Evolutionary conservation across 1,140 invertebrate species (phyloP).

Genomic region (Octopus sinensis): DNA sequence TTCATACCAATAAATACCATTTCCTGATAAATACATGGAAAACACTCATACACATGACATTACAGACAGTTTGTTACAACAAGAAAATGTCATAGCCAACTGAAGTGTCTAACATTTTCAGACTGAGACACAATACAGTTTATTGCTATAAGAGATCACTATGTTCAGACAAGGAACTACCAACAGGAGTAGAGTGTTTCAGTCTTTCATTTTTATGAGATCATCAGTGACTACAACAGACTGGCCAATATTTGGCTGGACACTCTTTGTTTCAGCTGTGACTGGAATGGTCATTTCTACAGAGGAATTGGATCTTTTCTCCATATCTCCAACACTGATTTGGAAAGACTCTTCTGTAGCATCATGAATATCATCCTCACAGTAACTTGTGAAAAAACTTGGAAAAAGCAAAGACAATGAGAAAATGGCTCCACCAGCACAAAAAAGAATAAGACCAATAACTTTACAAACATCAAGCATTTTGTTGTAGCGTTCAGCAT

Average conservation of each 20-base stretch:
- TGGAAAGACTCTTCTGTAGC: conserved; percentile 30
- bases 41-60: too few relatives aligned
- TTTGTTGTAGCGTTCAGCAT: conserved; percentile 59
- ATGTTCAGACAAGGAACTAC: too few relatives aligned
- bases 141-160: too few relatives aligned
- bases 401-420: conserved; percentile 60
- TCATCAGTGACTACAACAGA: neutral
- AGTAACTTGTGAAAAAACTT: conserved; percentile 57
- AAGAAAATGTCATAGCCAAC: too few relatives aligned
- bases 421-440: conserved; percentile 60
- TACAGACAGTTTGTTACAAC: too few relatives aligned
- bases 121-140: too few relatives aligned
- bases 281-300: conserved; percentile 49
- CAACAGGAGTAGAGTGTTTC: neutral
- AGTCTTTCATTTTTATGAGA: neutral
- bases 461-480: conserved; percentile 61
- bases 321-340: conserved; percentile 28
- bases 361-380: conserved; percentile 48
- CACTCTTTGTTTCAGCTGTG: conserved; percentile 45
- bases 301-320: conserved; percentile 41
- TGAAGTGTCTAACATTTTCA: too few relatives aligned
- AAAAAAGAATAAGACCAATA: conserved; percentile 61
- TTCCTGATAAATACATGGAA: too few relatives aligned
- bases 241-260: conserved; percentile 38
- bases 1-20: too few relatives aligned